Evolutionary conservation across 2,888 invertebrate genomes (phyloP).

Genomic region (Andrena minutula): DNA sequence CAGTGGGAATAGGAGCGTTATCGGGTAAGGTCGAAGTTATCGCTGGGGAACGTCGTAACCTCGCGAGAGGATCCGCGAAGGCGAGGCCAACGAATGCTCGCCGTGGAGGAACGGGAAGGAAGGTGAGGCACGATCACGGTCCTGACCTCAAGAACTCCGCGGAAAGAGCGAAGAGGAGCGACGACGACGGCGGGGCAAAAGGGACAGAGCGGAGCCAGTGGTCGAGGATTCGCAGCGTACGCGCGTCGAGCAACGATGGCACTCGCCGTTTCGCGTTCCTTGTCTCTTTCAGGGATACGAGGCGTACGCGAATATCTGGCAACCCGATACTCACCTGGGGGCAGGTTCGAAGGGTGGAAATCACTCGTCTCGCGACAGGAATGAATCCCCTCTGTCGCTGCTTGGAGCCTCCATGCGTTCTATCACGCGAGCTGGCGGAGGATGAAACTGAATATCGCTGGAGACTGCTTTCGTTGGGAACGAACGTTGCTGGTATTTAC

Average conservation of each 20-base stretch:
- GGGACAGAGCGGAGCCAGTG: conserved; percentile 27
- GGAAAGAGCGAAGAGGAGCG: conserved; percentile 35
- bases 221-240: conserved; percentile 48
- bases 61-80: conserved; percentile 62
- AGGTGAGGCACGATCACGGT: conserved; percentile 74
- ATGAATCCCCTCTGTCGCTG: conserved; percentile 4
- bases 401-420: no score
- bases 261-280: conserved; percentile 49
- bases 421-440: no score
- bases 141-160: conserved; percentile 77
- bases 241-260: conserved; percentile 41
- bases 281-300: conserved; percentile 34
- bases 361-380: conserved; percentile 23
- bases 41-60: conserved; percentile 59
- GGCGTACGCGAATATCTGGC: conserved; percentile 41
- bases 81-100: conserved; percentile 77
- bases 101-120: conserved; percentile 73
- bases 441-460: no score
- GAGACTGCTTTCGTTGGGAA: no score
- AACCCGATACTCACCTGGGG: conserved; percentile 44
- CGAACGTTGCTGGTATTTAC: no score
- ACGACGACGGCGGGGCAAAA: background rate
- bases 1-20: conserved; percentile 27
- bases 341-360: conserved; percentile 40
- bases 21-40: conserved; percentile 43